Evolutionary conservation across 2,888 invertebrate genomes (phyloP).

Genomic region (Nycteola revayana): DNA sequence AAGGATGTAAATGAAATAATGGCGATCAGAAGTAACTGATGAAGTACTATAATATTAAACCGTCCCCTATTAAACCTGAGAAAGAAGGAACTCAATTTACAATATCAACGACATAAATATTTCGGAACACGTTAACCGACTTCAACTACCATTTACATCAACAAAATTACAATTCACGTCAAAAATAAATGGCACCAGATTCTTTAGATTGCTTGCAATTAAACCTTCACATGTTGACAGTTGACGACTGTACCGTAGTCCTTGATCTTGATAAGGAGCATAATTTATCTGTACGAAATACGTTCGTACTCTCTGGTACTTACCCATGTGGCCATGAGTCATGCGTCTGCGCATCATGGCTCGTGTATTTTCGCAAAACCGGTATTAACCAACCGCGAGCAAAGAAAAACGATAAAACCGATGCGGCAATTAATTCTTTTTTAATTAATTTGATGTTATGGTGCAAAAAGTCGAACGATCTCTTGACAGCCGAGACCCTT

Average conservation of each 20-base stretch:
- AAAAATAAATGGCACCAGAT: slow-evolving; percentile 11
- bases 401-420: slow-evolving; percentile 28
- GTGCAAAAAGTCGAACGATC: slow-evolving; percentile 22
- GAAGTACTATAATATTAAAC: no score
- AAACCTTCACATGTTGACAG: slow-evolving; percentile 25
- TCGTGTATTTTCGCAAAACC: slow-evolving; percentile 48
- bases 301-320: slow-evolving; percentile 24
- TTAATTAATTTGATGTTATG: slow-evolving; percentile 37
- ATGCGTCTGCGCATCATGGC: slow-evolving; percentile 30
- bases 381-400: slow-evolving; percentile 29
- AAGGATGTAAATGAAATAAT: no score
- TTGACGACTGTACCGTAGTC: slow-evolving; percentile 21
- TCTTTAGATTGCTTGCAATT: slow-evolving; percentile 29
- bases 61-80: no score
- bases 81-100: no score
- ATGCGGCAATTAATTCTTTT: slow-evolving; percentile 40
- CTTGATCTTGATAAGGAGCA: slow-evolving; percentile 34
- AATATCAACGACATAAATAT: no score
- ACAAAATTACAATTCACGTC: background rate
- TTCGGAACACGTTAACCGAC: no score
- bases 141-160: no score
- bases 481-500: slow-evolving; percentile 1
- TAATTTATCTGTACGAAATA: slow-evolving; percentile 43
- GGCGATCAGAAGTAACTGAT: no score
- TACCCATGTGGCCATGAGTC: slow-evolving; percentile 47